A percentile compares a stretch with the other conserved stretches of the same genome.
These are phyloP conservation scores for Eilema caniola DNA, from an alignment of 2,888 invertebrate species.

Conservation along the genomic window DNA sequence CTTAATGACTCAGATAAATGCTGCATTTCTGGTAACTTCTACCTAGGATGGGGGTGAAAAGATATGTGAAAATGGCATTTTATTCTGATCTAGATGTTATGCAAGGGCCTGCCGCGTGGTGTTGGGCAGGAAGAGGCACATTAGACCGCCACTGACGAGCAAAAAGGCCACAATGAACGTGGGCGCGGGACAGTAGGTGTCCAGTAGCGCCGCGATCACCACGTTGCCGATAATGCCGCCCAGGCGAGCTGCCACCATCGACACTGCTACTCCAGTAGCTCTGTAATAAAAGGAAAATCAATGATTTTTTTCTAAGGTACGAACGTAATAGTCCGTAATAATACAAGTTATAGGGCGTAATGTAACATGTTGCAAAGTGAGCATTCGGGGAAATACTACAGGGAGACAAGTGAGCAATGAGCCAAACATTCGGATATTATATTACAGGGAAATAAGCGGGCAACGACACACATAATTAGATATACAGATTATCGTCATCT, in stretches of 20 bases:
- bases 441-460: too few relatives aligned
- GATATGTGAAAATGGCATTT: conserved; percentile 18
- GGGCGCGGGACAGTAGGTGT: conserved; percentile 96
- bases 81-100: conserved; percentile 55
- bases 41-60: conserved; percentile 14
- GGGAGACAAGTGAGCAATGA: too few relatives aligned
- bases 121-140: conserved; percentile 95
- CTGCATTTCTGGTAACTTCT: conserved; percentile 38
- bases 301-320: not conserved
- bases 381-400: too few relatives aligned
- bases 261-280: conserved; percentile 96
- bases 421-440: too few relatives aligned
- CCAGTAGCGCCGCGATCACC: conserved; percentile 95
- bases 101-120: conserved; percentile 93
- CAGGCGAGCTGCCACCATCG: conserved; percentile 95
- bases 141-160: conserved; percentile 94
- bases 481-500: too few relatives aligned
- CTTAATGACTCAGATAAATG: conserved; percentile 38
- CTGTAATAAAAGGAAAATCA: conserved; percentile 74
- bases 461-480: too few relatives aligned
- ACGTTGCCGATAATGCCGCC: conserved; percentile 96
- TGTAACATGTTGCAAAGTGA: too few relatives aligned
- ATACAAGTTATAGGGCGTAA: too few relatives aligned
- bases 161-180: conserved; percentile 96
- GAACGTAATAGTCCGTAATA: not conserved